Conservation (phyloP, 2,888 invertebrate genomes). For the Platycheirus albimanus region DNA sequence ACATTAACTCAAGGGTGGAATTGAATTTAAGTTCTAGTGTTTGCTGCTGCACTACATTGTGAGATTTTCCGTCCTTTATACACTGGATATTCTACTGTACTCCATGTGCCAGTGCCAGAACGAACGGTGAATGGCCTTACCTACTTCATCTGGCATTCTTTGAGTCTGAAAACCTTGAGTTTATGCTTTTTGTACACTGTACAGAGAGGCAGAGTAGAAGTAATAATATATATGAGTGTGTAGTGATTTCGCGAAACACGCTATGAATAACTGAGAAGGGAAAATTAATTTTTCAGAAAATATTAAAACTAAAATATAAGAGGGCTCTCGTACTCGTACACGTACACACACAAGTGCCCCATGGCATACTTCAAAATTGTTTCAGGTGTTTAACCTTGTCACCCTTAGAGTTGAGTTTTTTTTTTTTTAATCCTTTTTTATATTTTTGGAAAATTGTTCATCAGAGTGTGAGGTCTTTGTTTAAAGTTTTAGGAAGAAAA, state of each 20-base stretch:
- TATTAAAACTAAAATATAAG: conserved; percentile 49
- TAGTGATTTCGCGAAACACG: conserved; percentile 12
- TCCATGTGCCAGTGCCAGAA: not conserved
- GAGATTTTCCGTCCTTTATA: conserved; percentile 3
- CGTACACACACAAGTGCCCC: conserved; percentile 46
- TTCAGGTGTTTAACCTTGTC: conserved; percentile 68
- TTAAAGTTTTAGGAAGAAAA: conserved; percentile 16
- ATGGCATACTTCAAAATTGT: conserved; percentile 48
- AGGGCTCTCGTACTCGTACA: not conserved
- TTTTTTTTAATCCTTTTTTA: too few relatives aligned
- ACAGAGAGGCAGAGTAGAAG: not conserved
- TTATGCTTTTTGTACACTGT: conserved; percentile 7
- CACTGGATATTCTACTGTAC: too few relatives aligned
- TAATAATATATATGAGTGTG: not conserved
- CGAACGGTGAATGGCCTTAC: conserved; percentile 57
- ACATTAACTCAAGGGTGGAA: conserved; percentile 64
- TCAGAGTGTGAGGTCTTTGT: conserved; percentile 6
- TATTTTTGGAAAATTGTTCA: conserved; percentile 15
- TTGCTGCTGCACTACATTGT: not conserved
- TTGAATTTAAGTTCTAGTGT: conserved; percentile 55
- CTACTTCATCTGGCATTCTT: conserved; percentile 43
- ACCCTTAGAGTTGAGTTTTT: conserved; percentile 35
- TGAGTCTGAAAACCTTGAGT: conserved; percentile 39
- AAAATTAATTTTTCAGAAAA: conserved; percentile 68
- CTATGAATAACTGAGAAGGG: conserved; percentile 48